These are phyloP conservation scores for Clitarchus hookeri DNA, from an alignment of 2,888 invertebrate genomes.

Conservation along the genomic window DNA sequence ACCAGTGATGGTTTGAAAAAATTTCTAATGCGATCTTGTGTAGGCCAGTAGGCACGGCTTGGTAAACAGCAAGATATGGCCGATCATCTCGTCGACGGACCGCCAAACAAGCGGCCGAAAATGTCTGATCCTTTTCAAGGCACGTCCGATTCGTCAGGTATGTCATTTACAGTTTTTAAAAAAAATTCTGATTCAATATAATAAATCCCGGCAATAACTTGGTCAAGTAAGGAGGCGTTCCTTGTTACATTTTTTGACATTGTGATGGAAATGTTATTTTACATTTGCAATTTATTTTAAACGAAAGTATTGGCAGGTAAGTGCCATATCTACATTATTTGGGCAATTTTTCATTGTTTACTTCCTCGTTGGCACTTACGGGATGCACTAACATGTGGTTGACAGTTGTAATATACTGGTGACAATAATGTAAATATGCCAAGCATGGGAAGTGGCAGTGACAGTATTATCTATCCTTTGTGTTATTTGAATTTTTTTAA, in stretches of 20 bases:
- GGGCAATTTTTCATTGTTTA: background rate
- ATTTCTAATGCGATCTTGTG: constrained; percentile 53
- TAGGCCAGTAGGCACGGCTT: constrained; percentile 53
- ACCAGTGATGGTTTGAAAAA: constrained; percentile 55
- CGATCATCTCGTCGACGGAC: constrained; percentile 93
- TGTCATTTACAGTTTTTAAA: constrained; percentile 52
- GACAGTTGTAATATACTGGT: background rate
- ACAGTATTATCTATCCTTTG: background rate
- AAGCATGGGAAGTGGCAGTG: constrained; percentile 6
- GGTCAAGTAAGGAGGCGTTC: constrained; percentile 40
- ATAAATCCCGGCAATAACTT: background rate
- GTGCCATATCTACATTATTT: background rate
- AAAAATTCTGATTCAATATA: constrained; percentile 27
- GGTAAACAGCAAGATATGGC: constrained; percentile 78
- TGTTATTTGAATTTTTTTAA: background rate
- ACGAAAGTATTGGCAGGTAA: background rate
- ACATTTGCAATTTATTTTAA: background rate
- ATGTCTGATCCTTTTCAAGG: constrained; percentile 82
- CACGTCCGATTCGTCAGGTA: constrained; percentile 79
- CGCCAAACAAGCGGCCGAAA: constrained; percentile 95
- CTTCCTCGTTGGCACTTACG: background rate
- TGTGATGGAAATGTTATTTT: constrained; percentile 18
- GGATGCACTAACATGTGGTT: constrained; percentile 14
- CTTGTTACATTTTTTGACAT: constrained; percentile 35
- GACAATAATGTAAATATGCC: constrained; percentile 9